phyloP scores from a whole-genome alignment of 2,797 vertebrate species.

The Oreochromis grahami region DNA sequence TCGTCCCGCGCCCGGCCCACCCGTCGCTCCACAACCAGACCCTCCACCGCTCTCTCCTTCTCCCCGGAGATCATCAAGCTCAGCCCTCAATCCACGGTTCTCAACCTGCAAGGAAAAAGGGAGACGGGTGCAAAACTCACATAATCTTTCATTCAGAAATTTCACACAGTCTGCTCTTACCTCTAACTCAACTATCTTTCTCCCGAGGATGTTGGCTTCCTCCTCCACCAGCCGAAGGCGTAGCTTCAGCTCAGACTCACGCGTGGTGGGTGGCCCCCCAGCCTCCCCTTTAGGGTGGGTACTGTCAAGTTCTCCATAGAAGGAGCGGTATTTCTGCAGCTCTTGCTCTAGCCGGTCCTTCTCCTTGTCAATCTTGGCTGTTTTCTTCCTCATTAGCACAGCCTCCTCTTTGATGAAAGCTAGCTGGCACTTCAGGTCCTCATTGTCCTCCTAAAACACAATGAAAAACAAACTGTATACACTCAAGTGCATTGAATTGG shows the following conservation, averaged over 20 bases:
- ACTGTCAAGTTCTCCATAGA: slow-evolving; percentile 95
- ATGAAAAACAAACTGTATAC: background rate
- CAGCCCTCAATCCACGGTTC: slow-evolving; percentile 92
- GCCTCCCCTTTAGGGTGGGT: slow-evolving; percentile 95
- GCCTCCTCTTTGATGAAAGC: slow-evolving; percentile 96
- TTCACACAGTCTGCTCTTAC: slow-evolving; percentile 30
- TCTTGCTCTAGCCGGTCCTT: slow-evolving; percentile 93
- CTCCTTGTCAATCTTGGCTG: slow-evolving; percentile 95
- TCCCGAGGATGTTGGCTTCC: slow-evolving; percentile 94
- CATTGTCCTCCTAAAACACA: slow-evolving; percentile 83
- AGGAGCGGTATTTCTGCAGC: slow-evolving; percentile 93
- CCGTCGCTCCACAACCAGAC: slow-evolving; percentile 47
- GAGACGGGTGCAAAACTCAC: background rate
- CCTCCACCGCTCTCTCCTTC: slow-evolving; percentile 83
- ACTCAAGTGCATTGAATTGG: background rate
- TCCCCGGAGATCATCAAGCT: slow-evolving; percentile 90
- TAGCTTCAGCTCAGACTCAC: slow-evolving; percentile 94
- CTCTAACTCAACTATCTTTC: slow-evolving; percentile 95
- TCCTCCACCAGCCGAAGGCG: slow-evolving; percentile 94
- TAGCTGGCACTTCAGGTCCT: slow-evolving; percentile 95
- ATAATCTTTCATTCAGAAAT: background rate
- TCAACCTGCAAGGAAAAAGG: slow-evolving; percentile 73
- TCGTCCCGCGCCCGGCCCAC: slow-evolving; percentile 55
- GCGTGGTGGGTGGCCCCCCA: slow-evolving; percentile 91
- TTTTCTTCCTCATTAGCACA: slow-evolving; percentile 94